phyloP scores from a whole-genome alignment of 1,140 invertebrate species.

The Amphibalanus amphitrite region DNA sequence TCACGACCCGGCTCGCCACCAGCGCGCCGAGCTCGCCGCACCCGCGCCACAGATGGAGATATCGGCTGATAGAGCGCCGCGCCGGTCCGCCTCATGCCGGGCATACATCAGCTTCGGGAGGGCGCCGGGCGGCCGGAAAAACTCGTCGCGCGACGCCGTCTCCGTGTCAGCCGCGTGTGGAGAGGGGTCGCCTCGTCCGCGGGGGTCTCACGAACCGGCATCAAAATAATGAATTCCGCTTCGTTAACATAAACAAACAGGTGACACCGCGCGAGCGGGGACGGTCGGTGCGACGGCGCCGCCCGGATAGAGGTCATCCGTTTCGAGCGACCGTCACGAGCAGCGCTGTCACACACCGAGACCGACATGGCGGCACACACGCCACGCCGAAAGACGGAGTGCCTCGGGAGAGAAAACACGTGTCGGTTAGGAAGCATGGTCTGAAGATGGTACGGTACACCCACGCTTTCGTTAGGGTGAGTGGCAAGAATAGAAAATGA shows the following conservation, averaged over 20 bases:
- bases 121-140: not conserved
- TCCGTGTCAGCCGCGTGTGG: not conserved
- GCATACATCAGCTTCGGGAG: not conserved
- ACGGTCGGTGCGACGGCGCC: no score
- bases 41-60: not conserved
- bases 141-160: no score
- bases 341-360: no score
- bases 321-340: not conserved
- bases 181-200: not conserved
- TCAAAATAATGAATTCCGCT: constrained; percentile 2
- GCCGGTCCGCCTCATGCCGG: not conserved
- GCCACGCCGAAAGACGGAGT: no score
- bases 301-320: not conserved
- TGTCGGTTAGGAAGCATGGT: no score
- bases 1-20: no score
- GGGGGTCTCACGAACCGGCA: not conserved
- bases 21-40: no score
- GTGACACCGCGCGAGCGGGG: not conserved
- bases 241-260: constrained; percentile 2
- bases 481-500: no score
- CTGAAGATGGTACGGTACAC: no score
- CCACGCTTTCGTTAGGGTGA: no score
- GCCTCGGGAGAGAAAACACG: no score
- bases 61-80: not conserved
- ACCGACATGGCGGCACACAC: not conserved